Evolutionary conservation across 2,888 invertebrate species (phyloP).

Genomic region (Thera obeliscata): DNA sequence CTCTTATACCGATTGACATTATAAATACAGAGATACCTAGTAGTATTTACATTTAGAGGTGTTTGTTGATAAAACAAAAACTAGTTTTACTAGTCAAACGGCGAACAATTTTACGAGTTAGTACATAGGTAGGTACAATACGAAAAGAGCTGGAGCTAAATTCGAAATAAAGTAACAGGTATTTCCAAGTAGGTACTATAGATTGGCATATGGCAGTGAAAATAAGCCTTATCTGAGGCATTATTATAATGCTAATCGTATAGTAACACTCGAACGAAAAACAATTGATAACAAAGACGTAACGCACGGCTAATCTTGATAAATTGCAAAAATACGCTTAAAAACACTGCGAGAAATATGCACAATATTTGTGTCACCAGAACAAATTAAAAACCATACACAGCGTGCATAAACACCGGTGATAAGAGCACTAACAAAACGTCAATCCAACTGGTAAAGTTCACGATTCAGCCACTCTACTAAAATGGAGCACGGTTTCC

Average conservation of each 20-base stretch:
- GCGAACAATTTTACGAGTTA: conserved; percentile 1
- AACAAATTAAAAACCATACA: conserved; percentile 56
- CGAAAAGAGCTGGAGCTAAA: background rate
- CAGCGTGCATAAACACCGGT: conserved; percentile 40
- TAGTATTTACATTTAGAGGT: background rate
- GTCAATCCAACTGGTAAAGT: conserved; percentile 31
- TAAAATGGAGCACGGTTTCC: conserved; percentile 18
- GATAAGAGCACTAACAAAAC: conserved; percentile 18
- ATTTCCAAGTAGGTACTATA: conserved; percentile 9
- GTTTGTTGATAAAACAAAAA: conserved; percentile 3
- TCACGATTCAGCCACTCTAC: conserved; percentile 20
- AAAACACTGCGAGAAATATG: conserved; percentile 21
- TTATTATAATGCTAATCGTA: conserved; percentile 33
- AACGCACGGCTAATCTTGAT: conserved; percentile 31
- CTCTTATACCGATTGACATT: background rate
- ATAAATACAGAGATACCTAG: background rate
- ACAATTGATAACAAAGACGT: conserved; percentile 30
- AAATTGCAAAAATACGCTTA: conserved; percentile 23
- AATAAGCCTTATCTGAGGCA: conserved; percentile 28
- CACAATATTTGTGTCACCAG: conserved; percentile 55
- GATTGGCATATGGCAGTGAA: conserved; percentile 20
- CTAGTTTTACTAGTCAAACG: background rate
- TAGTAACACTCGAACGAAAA: conserved; percentile 33
- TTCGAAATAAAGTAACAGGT: conserved; percentile 11
- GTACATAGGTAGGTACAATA: background rate